Percentiles rank a stretch among this genome's conserved stretches.
Conservation (phyloP, 2,888 invertebrate species). For the Linyphia triangularis region DNA sequence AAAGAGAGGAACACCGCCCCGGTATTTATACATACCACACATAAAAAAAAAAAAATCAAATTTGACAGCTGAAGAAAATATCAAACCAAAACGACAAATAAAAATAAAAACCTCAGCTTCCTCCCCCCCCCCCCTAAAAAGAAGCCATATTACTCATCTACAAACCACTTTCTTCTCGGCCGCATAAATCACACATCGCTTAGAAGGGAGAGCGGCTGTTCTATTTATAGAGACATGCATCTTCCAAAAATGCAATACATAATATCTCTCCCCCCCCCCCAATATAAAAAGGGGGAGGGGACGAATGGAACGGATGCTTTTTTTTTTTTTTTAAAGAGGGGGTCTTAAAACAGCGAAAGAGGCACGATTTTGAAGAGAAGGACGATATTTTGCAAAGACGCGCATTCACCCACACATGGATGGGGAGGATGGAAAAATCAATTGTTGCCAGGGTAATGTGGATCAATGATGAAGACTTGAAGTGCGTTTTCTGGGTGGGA, state of each 20-base stretch:
- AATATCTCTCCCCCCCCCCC: conserved; percentile 21
- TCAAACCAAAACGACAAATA: background rate
- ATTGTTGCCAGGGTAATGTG: conserved; percentile 72
- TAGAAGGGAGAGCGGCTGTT: conserved; percentile 14
- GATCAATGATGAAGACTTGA: conserved; percentile 72
- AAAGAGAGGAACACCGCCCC: background rate
- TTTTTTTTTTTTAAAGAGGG: background rate
- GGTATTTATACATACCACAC: background rate
- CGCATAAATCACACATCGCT: conserved; percentile 49
- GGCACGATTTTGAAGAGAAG: conserved; percentile 4
- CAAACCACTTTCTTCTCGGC: conserved; percentile 64
- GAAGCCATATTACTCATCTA: conserved; percentile 68
- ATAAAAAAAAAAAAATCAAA: background rate
- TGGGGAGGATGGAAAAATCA: conserved; percentile 63
- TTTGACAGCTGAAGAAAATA: conserved; percentile 1
- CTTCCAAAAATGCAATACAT: conserved; percentile 56
- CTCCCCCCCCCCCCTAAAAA: background rate
- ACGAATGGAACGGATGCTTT: background rate
- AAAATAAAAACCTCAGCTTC: conserved; percentile 30
- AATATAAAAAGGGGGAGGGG: background rate
- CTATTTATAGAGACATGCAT: conserved; percentile 72
- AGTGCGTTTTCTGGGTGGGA: conserved; percentile 36
- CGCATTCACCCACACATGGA: conserved; percentile 31
- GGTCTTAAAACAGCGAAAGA: conserved; percentile 32
- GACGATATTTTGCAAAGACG: background rate